A percentile compares a stretch with the other conserved stretches of the same genome.
Evolutionary conservation across 2,888 invertebrate genomes (phyloP).

Genomic region (Idaea straminata): DNA sequence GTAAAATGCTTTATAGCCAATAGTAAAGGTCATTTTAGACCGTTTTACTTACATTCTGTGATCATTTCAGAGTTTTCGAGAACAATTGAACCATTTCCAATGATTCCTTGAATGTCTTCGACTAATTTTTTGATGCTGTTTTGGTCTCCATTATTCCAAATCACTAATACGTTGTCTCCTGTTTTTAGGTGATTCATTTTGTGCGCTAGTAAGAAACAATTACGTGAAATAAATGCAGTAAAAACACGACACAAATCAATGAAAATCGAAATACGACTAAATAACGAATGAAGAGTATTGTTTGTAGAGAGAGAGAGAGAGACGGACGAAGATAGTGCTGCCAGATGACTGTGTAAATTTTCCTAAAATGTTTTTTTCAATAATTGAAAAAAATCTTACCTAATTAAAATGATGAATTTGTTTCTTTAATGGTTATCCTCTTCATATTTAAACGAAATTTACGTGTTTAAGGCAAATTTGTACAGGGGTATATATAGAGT

Average conservation of each 20-base stretch:
- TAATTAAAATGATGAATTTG: too few species aligned
- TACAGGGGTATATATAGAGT: too few species aligned
- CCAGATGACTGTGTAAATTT: not conserved
- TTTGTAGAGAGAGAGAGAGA: not conserved
- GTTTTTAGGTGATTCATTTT: constrained; percentile 57
- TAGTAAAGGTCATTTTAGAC: constrained; percentile 4
- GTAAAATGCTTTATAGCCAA: constrained; percentile 6
- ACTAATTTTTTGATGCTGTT: constrained; percentile 75
- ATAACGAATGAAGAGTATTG: too few species aligned
- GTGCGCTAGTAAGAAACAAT: constrained; percentile 12
- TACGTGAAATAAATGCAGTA: not conserved
- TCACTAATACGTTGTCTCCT: constrained; percentile 74
- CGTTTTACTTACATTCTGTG: constrained; percentile 74
- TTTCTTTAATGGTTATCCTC: too few species aligned
- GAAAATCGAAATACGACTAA: not conserved
- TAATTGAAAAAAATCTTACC: too few species aligned
- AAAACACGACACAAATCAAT: not conserved
- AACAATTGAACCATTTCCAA: constrained; percentile 70
- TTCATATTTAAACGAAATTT: too few species aligned
- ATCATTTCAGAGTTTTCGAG: constrained; percentile 82
- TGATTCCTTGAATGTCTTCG: constrained; percentile 68
- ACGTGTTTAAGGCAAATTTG: too few species aligned
- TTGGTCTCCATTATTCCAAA: constrained; percentile 77
- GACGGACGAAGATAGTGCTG: not conserved
- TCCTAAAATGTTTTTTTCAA: too few species aligned